These are phyloP conservation scores for Stylophora pistillata DNA, from an alignment of 64 coral and sea anemone genomes.

Conservation along the genomic window DNA sequence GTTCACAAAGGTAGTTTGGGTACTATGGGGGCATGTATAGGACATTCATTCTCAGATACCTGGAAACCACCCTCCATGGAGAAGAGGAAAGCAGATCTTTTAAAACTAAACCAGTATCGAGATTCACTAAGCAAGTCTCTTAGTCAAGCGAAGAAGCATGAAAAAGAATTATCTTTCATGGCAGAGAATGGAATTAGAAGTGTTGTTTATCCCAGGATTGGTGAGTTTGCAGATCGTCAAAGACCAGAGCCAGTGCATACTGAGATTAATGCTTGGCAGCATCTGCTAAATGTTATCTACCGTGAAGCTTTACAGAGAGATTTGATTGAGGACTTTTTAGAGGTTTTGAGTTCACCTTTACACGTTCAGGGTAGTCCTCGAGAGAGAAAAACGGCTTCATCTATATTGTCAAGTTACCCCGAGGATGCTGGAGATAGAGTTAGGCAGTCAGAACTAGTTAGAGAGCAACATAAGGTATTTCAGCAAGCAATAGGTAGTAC, in stretches of 20 bases:
- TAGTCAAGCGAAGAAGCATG: not conserved
- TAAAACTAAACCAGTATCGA: not conserved
- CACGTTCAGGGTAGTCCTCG: not conserved
- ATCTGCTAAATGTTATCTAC: slow-evolving; percentile 23
- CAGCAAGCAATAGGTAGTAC: not conserved
- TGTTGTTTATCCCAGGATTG: slow-evolving; percentile 22
- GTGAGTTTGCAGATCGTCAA: slow-evolving; percentile 42
- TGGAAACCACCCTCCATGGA: slow-evolving; percentile 31
- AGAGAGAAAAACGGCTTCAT: not conserved
- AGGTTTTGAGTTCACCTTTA: slow-evolving; percentile 17
- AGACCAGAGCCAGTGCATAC: slow-evolving; percentile 54
- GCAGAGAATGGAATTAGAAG: slow-evolving; percentile 15
- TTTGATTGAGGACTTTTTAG: slow-evolving; percentile 23
- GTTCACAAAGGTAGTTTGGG: not conserved
- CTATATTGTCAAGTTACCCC: not conserved
- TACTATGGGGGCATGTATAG: slow-evolving; percentile 28
- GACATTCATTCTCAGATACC: not conserved
- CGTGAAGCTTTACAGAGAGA: slow-evolving; percentile 22
- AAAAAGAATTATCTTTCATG: slow-evolving; percentile 27
- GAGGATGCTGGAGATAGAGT: slow-evolving; percentile 21
- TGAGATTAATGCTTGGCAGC: slow-evolving; percentile 63
- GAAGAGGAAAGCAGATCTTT: slow-evolving; percentile 6
- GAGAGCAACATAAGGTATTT: not conserved
- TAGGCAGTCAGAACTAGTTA: slow-evolving; percentile 1
- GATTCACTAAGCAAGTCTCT: not conserved